Base-by-base conservation (phyloP, 2,797 vertebrate species). In the Hypotaenidia okinawae region DNA sequence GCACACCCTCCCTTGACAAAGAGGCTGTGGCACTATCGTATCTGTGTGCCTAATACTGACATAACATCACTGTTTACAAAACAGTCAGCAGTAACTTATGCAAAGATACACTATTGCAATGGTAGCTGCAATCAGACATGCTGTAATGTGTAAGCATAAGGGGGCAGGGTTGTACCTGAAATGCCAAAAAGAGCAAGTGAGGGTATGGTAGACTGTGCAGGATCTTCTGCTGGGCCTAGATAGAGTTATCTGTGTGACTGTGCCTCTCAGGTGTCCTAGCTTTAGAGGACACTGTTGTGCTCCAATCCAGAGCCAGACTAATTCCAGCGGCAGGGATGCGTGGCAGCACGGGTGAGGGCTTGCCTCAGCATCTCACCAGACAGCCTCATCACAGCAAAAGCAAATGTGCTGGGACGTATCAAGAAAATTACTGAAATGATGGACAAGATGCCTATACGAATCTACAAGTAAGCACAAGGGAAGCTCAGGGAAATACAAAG, bases 91-190 rank as follows among this genome's bases (percentile, higher is more conserved):
- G 13, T 16, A 73, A 76, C 66, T 88, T 47, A 16, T 1, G 68
- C 61, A 74, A 74, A 59, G 74, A n/a, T 3, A 64, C 22, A 3
- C 1, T 4, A 25, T 24, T 22, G 86, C 77, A 76, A 78, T 84
- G 33, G 73, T 41, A 69, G 24, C 6, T 61, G 54, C 45, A 30
- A 51, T 0, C 1, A 92, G 57, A 47, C 74, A 84, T 0, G 0
- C 76, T 87, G 73, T 76, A 43, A 59, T 1, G 4, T 54, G 68
- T 41, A 80, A 91, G 94, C 94, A 70, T 95, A 92, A 95, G 95
- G 89, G 90, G 94, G 94, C 93, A 95, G 92, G 92, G 89, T 92
- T 96, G 95, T 75, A 70, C 75, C 61, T 93, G 81, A 90, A 94
- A 95, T 91, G 72, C 75, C 89, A 72, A 83, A 93, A 94, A 79